Evolutionary conservation across 1,140 invertebrate genomes (phyloP), one percentile per base, ranked within the genome.

Genomic region (Pinna nobilis): DNA sequence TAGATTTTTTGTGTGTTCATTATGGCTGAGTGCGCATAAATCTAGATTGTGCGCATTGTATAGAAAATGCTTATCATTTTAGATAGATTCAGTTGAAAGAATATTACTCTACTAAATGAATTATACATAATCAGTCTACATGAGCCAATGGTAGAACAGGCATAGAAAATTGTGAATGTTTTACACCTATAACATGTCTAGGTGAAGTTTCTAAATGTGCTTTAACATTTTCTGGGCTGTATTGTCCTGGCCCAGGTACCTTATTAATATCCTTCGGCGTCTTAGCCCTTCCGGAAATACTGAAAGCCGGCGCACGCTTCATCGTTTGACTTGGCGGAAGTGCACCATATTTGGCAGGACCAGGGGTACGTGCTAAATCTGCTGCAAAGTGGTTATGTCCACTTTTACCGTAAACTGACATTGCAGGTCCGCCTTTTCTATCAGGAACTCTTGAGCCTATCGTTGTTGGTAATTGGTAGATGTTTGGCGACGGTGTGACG

Each of bases 331-430:
- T 59, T 1, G 70, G 47, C 11, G 79, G 39, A 4, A 66, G 23
- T 11, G 72, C 35, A 7, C 44, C 57, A 55, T 84, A 84, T 13
- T 23, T 50, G 1, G 81, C 80, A 1, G 83, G 83, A 30, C 83
- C 83, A 0, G 83, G 83, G 2, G 80, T 77, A 65, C 75, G 76
- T 47, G 83, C 76, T 53, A 77, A 70, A 53, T 85, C 83, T 53
- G 76, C 68, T 35, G 80, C 61, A 49, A 79, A 82, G 50, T 69
- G 71, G 59, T 60, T 47, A 9, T 76, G 71, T 23, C 25, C 33
- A 5, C 51, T 74, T 20, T 61, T 77, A 3, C 74, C 74, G 33
- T 20, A 44, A 18, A 80, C 66, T 13, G 68, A 49, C 4, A 70
- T 41, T 6, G 71, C 74, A 18, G 77, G 65, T 13, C 64, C 79